Base-by-base conservation (phyloP, 92 coral and sea anemone genomes). In the Meandrina meandrites region DNA sequence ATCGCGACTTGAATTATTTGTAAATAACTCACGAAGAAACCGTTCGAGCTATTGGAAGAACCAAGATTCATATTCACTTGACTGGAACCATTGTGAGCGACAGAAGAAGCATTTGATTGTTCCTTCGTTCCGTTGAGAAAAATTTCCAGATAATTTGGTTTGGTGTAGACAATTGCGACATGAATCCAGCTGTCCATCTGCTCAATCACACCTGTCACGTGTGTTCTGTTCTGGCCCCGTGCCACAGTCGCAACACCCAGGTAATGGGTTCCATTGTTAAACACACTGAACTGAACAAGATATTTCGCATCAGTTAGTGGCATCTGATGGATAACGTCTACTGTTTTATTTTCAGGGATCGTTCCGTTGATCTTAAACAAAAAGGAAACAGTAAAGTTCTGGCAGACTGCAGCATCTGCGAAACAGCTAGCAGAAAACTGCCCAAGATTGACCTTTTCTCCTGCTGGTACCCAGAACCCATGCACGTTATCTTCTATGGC, bases 331-430 rank as follows among this genome's bases (percentile, higher is more conserved):
- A 81, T 66, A 5, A 67, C 19, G 17, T 81, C 54, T 42, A 81
- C 76, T 8, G 75, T 81, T 42, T 81, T 27, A 67, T 81, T 81
- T 64, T 66, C 85, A 37, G 85, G 34, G 15, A 81, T 62, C 24
- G 75, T 9, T 45, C 42, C 85, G 42, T 45, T 81, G n/a, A 81
- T 66, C 58, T 81, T 81, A 50, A 81, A 81, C 30, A 81, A 42
- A n/a, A 81, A 66, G 15, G 85, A 81, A 8, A 81, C 85, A 19
- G 85, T 66, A 67, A 81, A 81, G 57, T 81, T 81, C 21, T n/a
- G 32, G 18, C 85, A 81, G 40, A 81, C n/a, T 79, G 27, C 30
- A 32, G 47, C 31, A 67, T 81, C 76, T 27, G 76, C 37, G 36
- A 81, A 21, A 67, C 85, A 81, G 19, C 27, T 32, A 15, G 76